Evolutionary conservation across 2,113 vertebrate genomes (phyloP), one percentile per base, ranked within the genome.

Genomic region (Telmatochromis sp.): DNA sequence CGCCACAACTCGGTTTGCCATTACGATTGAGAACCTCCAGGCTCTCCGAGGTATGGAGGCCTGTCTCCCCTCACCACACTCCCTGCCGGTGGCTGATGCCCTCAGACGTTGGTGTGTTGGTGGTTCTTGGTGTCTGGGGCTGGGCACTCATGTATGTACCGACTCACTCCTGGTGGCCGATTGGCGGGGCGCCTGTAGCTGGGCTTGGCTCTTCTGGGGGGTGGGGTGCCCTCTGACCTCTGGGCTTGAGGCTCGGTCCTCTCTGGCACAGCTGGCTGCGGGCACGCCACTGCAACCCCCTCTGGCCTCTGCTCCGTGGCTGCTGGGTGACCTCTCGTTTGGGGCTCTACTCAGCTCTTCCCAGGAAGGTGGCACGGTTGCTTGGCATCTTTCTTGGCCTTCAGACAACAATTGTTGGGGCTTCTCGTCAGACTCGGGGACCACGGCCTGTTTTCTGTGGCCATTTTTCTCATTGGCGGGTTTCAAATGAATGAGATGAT

Each of bases 261-360:
- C 50, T n/a, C 50, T 51, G 50, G 9, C 19, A 51, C 19, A 10
- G 50, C 19, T 51, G 19, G 50, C 2, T 51, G 7, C 8, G 17
- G 50, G 1, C 47, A 19, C 1, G 4, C 0, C 47, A 51, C 47
- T 50, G 47, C 17, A 19, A 0, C 17, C 50, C 8, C 50, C 50
- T 19, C 50, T 51, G 17, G 4, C 50, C 2, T 3, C 8, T 51
- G 50, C 50, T 51, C 17, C 3, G 1, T 51, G 0, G 47, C 17
- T 51, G 17, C 47, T 50, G 2, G 28, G 28, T 28, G 28, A 28
- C 5, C 28, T 28, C 26, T 26, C 26, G 26, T 26, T 26, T 26
- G 26, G 26, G 26, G 26, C 26, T 26, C 26, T 26, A 26, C 26
- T 26, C 26, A 26, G 26, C 26, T 26, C 26, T 26, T 26, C 26